Evolutionary conservation across 2,797 vertebrate genomes (phyloP).

Genomic region (Alosa sapidissima): DNA sequence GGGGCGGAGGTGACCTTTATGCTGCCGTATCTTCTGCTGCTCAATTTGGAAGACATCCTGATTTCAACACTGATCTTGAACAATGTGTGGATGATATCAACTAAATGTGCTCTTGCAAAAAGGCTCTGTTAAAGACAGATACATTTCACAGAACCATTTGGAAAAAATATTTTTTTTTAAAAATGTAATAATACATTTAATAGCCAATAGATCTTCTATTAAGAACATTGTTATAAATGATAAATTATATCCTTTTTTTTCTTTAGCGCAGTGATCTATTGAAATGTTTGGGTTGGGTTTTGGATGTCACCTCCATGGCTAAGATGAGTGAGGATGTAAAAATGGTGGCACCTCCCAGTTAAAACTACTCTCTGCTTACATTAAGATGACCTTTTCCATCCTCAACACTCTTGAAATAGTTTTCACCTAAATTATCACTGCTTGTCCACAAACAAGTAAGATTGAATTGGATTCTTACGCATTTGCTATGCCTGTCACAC

Average conservation of each 20-base stretch:
- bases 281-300: no score
- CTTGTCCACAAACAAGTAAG: background rate
- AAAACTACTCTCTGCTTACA: background rate
- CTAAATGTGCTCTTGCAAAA: background rate
- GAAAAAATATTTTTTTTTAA: no score
- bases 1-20: constrained; percentile 43
- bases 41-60: constrained; percentile 24
- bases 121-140: background rate
- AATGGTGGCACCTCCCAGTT: no score
- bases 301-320: no score
- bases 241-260: no score
- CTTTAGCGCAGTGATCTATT: no score
- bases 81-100: background rate
- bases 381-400: background rate
- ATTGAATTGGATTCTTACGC: background rate
- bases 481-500: background rate
- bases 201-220: no score
- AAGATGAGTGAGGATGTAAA: no score
- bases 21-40: background rate
- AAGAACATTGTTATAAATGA: no score
- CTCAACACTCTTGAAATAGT: background rate
- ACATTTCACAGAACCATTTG: no score
- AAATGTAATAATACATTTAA: no score
- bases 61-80: constrained; percentile 10
- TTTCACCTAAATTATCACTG: background rate